Conservation (phyloP, 2,797 vertebrate species). For the Zonotrichia albicollis region DNA sequence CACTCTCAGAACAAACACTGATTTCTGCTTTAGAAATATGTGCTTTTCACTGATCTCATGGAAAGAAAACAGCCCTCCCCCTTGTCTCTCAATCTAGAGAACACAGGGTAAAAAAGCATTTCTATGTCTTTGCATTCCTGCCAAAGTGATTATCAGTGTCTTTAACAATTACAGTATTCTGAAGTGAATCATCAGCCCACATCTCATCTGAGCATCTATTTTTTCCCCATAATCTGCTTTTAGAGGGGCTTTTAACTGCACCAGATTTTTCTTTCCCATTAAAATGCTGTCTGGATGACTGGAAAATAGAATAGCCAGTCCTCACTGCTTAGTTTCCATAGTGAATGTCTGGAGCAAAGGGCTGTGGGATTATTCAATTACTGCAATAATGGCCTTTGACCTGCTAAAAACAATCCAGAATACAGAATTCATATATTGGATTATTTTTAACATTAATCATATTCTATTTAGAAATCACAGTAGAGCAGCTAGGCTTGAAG, state of each 20-base stretch:
- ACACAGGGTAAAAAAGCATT: background rate
- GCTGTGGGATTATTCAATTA: constrained; percentile 65
- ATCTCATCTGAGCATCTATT: constrained; percentile 42
- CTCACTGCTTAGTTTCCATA: constrained; percentile 48
- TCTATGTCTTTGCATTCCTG: constrained; percentile 1
- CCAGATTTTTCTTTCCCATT: constrained; percentile 36
- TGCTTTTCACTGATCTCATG: background rate
- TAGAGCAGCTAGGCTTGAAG: background rate
- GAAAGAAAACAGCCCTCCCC: background rate
- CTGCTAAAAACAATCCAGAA: constrained; percentile 46
- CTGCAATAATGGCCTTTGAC: constrained; percentile 55
- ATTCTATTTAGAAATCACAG: constrained; percentile 46
- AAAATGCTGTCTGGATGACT: constrained; percentile 47
- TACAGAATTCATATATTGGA: constrained; percentile 48
- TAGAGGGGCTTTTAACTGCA: constrained; percentile 44
- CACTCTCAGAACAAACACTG: background rate
- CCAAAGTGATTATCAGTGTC: constrained; percentile 22
- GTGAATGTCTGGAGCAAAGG: constrained; percentile 64
- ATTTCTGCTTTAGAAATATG: background rate
- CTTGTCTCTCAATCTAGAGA: background rate
- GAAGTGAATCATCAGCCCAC: constrained; percentile 39
- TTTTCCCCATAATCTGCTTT: constrained; percentile 59
- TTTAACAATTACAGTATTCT: constrained; percentile 49
- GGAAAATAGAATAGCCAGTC: constrained; percentile 44
- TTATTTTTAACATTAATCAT: constrained; percentile 54